A percentile compares a stretch with the other conserved stretches of the same genome.
Evolutionary conservation across 2,113 vertebrate genomes (phyloP).

Genomic region (Crotalus horridus): DNA sequence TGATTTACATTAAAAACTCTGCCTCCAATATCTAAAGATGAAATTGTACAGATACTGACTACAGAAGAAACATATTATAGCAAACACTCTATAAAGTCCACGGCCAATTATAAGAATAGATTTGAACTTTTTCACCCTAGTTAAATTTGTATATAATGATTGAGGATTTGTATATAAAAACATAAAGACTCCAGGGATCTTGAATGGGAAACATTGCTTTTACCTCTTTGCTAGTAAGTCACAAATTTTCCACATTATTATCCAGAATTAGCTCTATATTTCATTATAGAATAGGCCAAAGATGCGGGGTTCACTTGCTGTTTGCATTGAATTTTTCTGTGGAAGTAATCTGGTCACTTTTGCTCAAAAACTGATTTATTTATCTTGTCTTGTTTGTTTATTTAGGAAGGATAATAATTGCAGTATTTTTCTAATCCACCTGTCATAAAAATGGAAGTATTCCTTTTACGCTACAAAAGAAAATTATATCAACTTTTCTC

Average conservation of each 20-base stretch:
- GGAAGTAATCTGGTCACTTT: not conserved
- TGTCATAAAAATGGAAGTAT: not conserved
- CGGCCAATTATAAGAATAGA: constrained; percentile 19
- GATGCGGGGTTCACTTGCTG: not conserved
- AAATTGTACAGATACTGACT: not conserved
- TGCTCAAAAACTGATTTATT: not conserved
- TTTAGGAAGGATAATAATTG: not conserved
- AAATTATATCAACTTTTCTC: not conserved
- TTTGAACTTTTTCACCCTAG: not conserved
- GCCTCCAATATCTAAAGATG: not conserved
- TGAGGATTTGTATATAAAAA: not conserved
- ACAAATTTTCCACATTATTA: not conserved
- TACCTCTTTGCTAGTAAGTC: not conserved
- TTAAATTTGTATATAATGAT: constrained; percentile 16
- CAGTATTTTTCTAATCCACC: not conserved
- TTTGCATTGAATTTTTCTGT: not conserved
- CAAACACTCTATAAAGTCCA: not conserved
- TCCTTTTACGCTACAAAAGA: not conserved
- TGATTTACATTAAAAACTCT: not conserved
- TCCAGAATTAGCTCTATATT: not conserved
- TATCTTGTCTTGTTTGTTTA: not conserved
- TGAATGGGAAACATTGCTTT: not conserved
- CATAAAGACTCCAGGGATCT: not conserved
- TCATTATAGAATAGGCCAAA: not conserved
- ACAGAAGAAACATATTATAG: not conserved